Percentiles rank a stretch among this genome's conserved stretches.
Evolutionary conservation across 64 coral and sea anemone genomes (phyloP).

Genomic region (Pachyseris speciosa): DNA sequence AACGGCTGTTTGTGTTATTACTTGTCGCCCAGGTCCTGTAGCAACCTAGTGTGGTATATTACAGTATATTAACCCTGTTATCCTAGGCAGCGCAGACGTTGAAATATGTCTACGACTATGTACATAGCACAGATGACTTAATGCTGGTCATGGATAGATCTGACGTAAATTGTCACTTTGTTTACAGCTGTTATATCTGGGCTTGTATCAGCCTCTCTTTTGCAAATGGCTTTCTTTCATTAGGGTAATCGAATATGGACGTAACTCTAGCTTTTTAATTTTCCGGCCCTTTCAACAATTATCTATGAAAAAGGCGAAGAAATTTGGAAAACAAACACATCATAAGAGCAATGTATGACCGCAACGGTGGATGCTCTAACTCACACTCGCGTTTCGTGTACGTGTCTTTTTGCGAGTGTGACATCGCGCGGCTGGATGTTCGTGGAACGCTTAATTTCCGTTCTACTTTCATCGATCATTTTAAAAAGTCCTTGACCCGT

Average conservation of each 20-base stretch:
- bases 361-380: neutral
- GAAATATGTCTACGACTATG: conserved; percentile 7
- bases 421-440: neutral
- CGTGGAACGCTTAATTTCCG: conserved; percentile 9
- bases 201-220: neutral
- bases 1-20: conserved; percentile 16
- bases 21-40: neutral
- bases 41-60: neutral
- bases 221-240: conserved; percentile 4
- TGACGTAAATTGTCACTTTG: conserved; percentile 20
- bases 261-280: conserved; percentile 23
- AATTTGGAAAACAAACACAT: conserved; percentile 44
- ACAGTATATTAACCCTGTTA: neutral
- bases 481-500: neutral
- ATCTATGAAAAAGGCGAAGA: neutral
- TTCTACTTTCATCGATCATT: conserved; percentile 2
- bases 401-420: neutral
- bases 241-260: neutral
- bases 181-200: neutral
- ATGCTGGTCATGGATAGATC: neutral
- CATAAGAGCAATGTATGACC: neutral
- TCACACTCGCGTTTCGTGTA: neutral
- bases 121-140: conserved; percentile 7
- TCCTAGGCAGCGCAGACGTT: conserved; percentile 12
- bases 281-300: conserved; percentile 12